phyloP scores from a whole-genome alignment of 2,888 invertebrate species.

The Brassicogethes aeneus region DNA sequence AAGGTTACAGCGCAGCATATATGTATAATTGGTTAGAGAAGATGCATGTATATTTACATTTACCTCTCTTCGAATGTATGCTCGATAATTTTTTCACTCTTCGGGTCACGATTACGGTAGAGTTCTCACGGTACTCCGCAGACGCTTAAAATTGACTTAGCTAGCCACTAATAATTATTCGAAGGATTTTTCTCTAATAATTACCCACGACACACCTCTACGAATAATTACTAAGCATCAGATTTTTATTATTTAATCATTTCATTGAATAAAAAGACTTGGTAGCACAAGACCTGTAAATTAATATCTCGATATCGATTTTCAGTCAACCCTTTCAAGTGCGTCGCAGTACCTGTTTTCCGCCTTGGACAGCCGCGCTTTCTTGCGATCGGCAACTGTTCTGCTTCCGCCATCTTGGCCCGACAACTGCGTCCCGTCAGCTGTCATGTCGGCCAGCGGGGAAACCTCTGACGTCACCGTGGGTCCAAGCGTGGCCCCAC shows the following conservation, averaged over 20 bases:
- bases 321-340: constrained; percentile 46
- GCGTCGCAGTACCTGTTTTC: constrained; percentile 49
- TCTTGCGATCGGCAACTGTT: constrained; percentile 49
- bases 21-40: background rate
- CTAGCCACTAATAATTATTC: background rate
- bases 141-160: background rate
- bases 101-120: background rate
- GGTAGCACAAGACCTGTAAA: background rate
- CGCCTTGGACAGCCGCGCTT: constrained; percentile 49
- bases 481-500: constrained; percentile 43
- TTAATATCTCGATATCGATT: constrained; percentile 18
- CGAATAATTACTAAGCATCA: background rate
- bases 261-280: too few species aligned
- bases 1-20: background rate
- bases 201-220: background rate
- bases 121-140: background rate
- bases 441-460: constrained; percentile 42
- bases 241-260: too few species aligned
- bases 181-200: background rate
- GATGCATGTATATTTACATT: background rate
- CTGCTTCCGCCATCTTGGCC: constrained; percentile 53
- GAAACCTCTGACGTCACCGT: constrained; percentile 47
- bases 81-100: background rate
- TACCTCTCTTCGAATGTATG: too few species aligned
- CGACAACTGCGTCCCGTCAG: constrained; percentile 40